These are phyloP conservation scores for Palythoa heliodiscus DNA, from an alignment of 92 coral and sea anemone species.

Conservation along the genomic window DNA sequence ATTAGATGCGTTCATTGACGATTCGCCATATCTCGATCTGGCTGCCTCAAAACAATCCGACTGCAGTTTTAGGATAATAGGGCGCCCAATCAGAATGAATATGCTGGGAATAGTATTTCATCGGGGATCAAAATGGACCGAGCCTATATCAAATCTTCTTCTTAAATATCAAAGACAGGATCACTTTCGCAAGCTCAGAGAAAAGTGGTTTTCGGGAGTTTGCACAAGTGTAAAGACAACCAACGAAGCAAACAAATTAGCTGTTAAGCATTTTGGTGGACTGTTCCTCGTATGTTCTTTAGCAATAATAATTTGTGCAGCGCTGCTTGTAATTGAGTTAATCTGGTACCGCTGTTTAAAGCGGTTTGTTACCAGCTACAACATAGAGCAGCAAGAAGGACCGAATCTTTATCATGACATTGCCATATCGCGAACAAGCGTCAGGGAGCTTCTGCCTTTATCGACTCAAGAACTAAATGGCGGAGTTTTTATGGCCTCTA, in stretches of 20 bases:
- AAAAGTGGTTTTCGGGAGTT: slow-evolving; percentile 72
- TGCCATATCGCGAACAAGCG: slow-evolving; percentile 24
- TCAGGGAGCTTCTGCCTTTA: slow-evolving; percentile 6
- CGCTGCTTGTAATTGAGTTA: slow-evolving; percentile 49
- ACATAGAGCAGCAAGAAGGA: not conserved
- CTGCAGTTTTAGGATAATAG: slow-evolving; percentile 69
- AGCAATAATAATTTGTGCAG: slow-evolving; percentile 41
- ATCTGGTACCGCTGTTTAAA: slow-evolving; percentile 43
- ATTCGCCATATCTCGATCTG: slow-evolving; percentile 78
- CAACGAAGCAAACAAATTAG: slow-evolving; percentile 50
- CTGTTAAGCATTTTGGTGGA: slow-evolving; percentile 63
- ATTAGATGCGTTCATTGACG: slow-evolving; percentile 75
- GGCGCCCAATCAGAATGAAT: slow-evolving; percentile 62
- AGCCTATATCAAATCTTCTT: slow-evolving; percentile 62
- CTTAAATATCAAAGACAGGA: slow-evolving; percentile 67
- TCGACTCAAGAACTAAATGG: not conserved
- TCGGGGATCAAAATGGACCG: slow-evolving; percentile 67
- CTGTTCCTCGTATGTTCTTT: slow-evolving; percentile 50
- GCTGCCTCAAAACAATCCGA: slow-evolving; percentile 75
- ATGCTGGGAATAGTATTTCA: slow-evolving; percentile 66
- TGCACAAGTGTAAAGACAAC: slow-evolving; percentile 50
- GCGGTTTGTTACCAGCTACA: slow-evolving; percentile 13
- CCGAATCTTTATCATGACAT: not conserved
- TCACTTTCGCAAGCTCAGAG: slow-evolving; percentile 59
- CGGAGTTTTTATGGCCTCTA: not conserved